Base-by-base conservation (phyloP, 1,140 invertebrate genomes). In the Thaumetopoea pityocampa region DNA sequence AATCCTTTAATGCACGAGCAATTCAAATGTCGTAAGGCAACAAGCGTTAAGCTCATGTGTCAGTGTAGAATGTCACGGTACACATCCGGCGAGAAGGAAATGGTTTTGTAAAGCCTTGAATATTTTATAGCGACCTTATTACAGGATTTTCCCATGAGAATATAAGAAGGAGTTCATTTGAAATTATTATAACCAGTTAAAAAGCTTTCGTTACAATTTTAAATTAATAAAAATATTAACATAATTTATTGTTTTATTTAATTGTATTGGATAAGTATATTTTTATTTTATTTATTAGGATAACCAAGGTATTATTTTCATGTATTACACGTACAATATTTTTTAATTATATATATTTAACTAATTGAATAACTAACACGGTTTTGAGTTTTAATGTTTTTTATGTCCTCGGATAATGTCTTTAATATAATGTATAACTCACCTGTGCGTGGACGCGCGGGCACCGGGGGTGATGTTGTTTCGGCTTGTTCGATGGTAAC, bases 391-490 rank as follows among this genome's bases (percentile, higher is more conserved):
- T n/a, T n/a, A n/a, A n/a, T n/a, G n/a, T n/a, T n/a, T n/a, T n/a
- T n/a, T n/a, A n/a, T n/a, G n/a, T n/a, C n/a, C n/a, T n/a, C n/a
- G n/a, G n/a, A n/a, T n/a, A 7, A 16, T 30, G 18, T 8, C 10
- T 29, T 16, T 4, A 11, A 1, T 4, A 18, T 6, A 24, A 18
- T 30, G 30, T 3, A 24, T 27, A 17, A 37, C 7, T 22, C 54
- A 73, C 76, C 69, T 74, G 77, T 17, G 74, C 74, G 57, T 84
- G 77, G 3, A 82, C 57, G 45, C 84, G 58, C 0, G 87, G 87
- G 64, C 88, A 89, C 40, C 87, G 87, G 1, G 87, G 86, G 65
- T 89, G 88, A 59, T 89, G 88, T 52, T 86, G 86, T 50, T 85
- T 87, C 2, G 79, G 78, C 45, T 72, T 86, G 61, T 87, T 86